Conservation (phyloP, 2,888 invertebrate species). For the Stenichneumon culpator region DNA sequence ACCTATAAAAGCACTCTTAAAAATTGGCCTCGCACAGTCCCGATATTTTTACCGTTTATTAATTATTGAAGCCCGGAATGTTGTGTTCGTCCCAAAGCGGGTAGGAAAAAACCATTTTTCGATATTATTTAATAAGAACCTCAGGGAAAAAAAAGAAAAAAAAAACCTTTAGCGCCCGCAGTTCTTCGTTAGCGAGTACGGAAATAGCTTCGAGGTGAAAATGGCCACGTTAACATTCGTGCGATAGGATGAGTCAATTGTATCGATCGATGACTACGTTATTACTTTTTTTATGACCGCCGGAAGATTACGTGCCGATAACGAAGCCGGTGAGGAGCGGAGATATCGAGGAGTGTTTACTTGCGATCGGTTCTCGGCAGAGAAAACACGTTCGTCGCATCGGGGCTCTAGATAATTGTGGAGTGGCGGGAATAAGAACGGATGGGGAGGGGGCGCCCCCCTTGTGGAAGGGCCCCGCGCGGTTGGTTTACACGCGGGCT, state of each 20-base stretch:
- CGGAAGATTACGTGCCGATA: conserved; percentile 63
- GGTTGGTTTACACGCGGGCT: background rate
- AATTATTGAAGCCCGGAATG: background rate
- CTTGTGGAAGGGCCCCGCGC: conserved; percentile 1
- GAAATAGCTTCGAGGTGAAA: conserved; percentile 19
- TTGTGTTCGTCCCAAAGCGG: background rate
- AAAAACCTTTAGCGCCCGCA: background rate
- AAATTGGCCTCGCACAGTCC: background rate
- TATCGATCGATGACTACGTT: conserved; percentile 29
- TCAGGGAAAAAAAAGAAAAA: background rate
- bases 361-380: conserved; percentile 12
- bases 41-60: background rate
- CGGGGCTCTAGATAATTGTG: conserved; percentile 9
- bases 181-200: background rate
- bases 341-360: conserved; percentile 1
- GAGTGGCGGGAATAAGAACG: conserved; percentile 5
- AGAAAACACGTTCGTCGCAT: background rate
- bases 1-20: background rate
- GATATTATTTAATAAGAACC: background rate
- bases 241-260: conserved; percentile 16
- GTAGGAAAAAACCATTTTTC: background rate
- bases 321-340: conserved; percentile 15
- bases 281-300: conserved; percentile 38
- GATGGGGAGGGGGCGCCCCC: background rate
- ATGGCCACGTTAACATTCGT: conserved; percentile 7